Percentiles rank a stretch among this genome's conserved stretches.
These are phyloP conservation scores for Columba guinea DNA, from an alignment of 2,797 vertebrate species.

Conservation along the genomic window DNA sequence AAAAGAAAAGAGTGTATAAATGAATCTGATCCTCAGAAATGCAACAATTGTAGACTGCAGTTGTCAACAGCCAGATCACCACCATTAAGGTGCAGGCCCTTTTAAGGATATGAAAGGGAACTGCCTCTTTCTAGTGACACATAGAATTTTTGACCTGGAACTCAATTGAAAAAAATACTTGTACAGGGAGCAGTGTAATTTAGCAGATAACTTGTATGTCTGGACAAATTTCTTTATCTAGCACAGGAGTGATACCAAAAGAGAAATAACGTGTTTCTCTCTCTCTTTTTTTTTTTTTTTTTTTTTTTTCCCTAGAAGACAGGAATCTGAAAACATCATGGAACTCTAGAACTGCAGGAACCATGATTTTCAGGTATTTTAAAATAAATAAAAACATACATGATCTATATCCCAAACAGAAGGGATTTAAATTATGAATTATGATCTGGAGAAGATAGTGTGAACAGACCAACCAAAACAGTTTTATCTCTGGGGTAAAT, in stretches of 20 bases:
- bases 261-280: neutral
- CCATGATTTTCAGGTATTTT: neutral
- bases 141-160: neutral
- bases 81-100: neutral
- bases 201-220: neutral
- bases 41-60: neutral
- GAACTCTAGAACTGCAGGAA: neutral
- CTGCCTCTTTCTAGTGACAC: neutral
- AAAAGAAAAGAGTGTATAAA: neutral
- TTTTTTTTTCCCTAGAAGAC: neutral
- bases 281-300: neutral
- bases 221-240: neutral
- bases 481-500: conserved; percentile 77
- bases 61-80: neutral
- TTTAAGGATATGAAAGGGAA: neutral
- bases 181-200: neutral
- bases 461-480: conserved; percentile 31
- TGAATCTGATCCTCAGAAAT: neutral
- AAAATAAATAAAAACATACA: neutral
- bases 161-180: neutral
- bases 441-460: conserved; percentile 25
- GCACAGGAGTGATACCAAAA: neutral
- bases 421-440: conserved; percentile 63
- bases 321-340: neutral
- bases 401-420: neutral